Evolutionary conservation across 2,113 vertebrate genomes (phyloP).

Genomic region (Hipposideros armiger): DNA sequence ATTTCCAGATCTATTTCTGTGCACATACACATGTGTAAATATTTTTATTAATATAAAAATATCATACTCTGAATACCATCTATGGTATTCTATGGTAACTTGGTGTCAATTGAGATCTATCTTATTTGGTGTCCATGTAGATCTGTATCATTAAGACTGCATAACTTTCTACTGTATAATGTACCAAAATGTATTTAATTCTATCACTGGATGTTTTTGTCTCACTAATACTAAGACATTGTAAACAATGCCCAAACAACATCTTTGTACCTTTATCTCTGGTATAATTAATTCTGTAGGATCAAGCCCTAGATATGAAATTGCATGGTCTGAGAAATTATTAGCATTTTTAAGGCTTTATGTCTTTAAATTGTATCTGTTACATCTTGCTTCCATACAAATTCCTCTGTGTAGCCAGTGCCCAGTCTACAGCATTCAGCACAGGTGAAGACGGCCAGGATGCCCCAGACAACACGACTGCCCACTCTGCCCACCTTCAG

Average conservation of each 20-base stretch:
- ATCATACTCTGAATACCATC: neutral
- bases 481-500: conserved; percentile 92
- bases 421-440: conserved; percentile 90
- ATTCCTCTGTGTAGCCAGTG: conserved; percentile 90
- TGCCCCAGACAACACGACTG: conserved; percentile 96
- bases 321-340: neutral
- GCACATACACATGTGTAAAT: neutral
- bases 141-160: neutral
- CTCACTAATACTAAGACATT: conserved; percentile 1
- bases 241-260: neutral
- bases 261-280: neutral
- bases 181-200: neutral
- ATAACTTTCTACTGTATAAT: neutral
- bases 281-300: neutral
- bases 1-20: neutral
- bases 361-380: no score
- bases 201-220: neutral
- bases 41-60: no score
- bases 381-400: conserved; percentile 96
- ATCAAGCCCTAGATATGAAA: conserved; percentile 36
- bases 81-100: neutral
- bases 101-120: neutral
- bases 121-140: neutral
- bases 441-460: conserved; percentile 92
- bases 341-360: neutral